phyloP scores from a whole-genome alignment of 2,797 vertebrate species.

The Chromis chromis region DNA sequence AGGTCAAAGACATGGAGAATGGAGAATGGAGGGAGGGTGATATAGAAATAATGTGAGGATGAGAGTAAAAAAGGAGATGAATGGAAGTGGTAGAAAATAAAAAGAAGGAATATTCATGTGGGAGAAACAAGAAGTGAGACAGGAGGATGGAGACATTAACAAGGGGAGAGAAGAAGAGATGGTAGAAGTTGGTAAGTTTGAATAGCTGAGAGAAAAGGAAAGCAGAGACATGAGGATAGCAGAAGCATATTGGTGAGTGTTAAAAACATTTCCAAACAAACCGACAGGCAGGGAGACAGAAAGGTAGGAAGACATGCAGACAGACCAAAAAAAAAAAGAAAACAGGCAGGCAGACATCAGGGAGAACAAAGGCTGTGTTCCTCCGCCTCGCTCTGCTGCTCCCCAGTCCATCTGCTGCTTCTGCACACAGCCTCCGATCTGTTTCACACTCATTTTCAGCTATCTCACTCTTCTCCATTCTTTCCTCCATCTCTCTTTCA shows the following conservation, averaged over 20 bases:
- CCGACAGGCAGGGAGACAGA: slow-evolving; percentile 28
- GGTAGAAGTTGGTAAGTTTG: slow-evolving; percentile 11
- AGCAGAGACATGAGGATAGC: slow-evolving; percentile 1
- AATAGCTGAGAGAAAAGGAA: slow-evolving; percentile 10
- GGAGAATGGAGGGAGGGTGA: neutral
- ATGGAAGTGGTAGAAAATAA: slow-evolving; percentile 6
- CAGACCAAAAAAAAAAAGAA: slow-evolving; percentile 31
- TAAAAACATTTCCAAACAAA: slow-evolving; percentile 51
- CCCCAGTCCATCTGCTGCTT: slow-evolving; percentile 78
- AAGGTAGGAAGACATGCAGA: slow-evolving; percentile 19
- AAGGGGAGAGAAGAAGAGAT: neutral
- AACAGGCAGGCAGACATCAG: slow-evolving; percentile 54
- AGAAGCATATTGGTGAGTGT: slow-evolving; percentile 15
- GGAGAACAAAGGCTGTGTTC: slow-evolving; percentile 79
- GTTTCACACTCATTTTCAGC: slow-evolving; percentile 77
- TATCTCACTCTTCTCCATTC: slow-evolving; percentile 56
- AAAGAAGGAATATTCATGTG: neutral
- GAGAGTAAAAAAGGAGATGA: neutral
- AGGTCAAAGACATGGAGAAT: slow-evolving; percentile 30
- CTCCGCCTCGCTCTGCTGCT: slow-evolving; percentile 74
- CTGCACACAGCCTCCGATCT: slow-evolving; percentile 71
- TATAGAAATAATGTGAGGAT: neutral
- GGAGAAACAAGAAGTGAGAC: neutral
- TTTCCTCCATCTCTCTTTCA: slow-evolving; percentile 31
- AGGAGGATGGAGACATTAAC: neutral